Percentiles rank a stretch among this genome's conserved stretches.
Conservation (phyloP, 2,113 vertebrate species). For the Serinus canaria region DNA sequence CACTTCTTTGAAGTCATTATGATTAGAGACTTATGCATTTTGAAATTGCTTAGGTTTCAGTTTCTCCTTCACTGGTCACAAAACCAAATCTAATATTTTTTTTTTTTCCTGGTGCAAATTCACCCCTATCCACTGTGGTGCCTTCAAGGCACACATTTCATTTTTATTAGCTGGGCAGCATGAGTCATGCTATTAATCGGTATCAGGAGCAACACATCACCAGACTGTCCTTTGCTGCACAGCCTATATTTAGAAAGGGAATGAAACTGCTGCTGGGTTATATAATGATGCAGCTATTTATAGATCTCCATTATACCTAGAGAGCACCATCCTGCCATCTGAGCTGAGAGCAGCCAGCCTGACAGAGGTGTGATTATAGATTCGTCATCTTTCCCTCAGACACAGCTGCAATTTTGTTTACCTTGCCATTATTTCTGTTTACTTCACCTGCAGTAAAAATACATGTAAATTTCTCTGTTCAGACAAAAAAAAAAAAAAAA, state of each 20-base stretch:
- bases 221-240: conserved; percentile 70
- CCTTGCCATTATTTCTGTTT: conserved; percentile 41
- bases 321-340: conserved; percentile 56
- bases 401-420: conserved; percentile 54
- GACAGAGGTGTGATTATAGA: conserved; percentile 52
- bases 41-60: conserved; percentile 39
- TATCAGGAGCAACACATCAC: conserved; percentile 61
- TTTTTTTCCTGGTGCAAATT: conserved; percentile 7
- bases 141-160: conserved; percentile 61
- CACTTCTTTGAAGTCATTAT: conserved; percentile 39
- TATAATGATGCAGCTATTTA: conserved; percentile 76
- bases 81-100: background rate
- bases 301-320: conserved; percentile 75
- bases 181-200: conserved; percentile 72
- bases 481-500: background rate
- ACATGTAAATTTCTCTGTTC: conserved; percentile 29
- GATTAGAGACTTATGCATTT: background rate
- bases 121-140: background rate
- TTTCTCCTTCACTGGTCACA: conserved; percentile 18
- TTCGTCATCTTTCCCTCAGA: background rate
- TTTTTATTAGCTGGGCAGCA: conserved; percentile 67
- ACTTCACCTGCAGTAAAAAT: conserved; percentile 7
- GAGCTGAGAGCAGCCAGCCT: conserved; percentile 65
- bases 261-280: conserved; percentile 74
- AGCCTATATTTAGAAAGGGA: conserved; percentile 78